A percentile compares a stretch with the other conserved stretches of the same genome.
phyloP scores from a whole-genome alignment of 2,888 invertebrate species.

The Hydraecia micacea region DNA sequence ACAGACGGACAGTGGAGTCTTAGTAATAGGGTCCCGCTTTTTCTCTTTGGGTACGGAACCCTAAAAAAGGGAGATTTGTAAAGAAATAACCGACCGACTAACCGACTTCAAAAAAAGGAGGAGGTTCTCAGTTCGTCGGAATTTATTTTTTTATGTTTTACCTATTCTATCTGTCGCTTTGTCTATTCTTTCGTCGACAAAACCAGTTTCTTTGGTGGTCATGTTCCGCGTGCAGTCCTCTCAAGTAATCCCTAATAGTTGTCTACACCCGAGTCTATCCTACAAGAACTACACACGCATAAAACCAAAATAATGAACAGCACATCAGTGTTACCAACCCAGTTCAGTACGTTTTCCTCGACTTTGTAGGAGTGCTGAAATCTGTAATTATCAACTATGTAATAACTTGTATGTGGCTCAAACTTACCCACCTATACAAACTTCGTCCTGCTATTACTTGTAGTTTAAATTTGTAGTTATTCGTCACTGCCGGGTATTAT shows the following conservation, averaged over 20 bases:
- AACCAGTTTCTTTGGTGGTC: too few relatives aligned
- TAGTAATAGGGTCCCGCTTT: too few relatives aligned
- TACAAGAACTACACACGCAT: neutral
- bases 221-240: neutral
- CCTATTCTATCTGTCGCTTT: too few relatives aligned
- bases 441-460: constrained; percentile 38
- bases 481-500: constrained; percentile 40
- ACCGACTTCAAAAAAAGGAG: too few relatives aligned
- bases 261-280: too few relatives aligned
- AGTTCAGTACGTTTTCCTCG: constrained; percentile 1
- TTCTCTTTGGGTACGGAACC: too few relatives aligned
- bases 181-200: too few relatives aligned
- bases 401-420: constrained; percentile 53
- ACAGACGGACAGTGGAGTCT: too few relatives aligned
- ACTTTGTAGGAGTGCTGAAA: constrained; percentile 38
- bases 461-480: constrained; percentile 54
- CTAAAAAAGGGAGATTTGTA: too few relatives aligned
- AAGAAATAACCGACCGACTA: too few relatives aligned
- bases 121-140: too few relatives aligned
- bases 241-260: neutral
- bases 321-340: constrained; percentile 2
- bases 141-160: too few relatives aligned
- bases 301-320: constrained; percentile 24
- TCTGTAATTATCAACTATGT: constrained; percentile 61
- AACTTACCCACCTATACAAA: constrained; percentile 54